phyloP scores from a whole-genome alignment of 1,140 invertebrate species.

The Elymnias hypermnestra region DNA sequence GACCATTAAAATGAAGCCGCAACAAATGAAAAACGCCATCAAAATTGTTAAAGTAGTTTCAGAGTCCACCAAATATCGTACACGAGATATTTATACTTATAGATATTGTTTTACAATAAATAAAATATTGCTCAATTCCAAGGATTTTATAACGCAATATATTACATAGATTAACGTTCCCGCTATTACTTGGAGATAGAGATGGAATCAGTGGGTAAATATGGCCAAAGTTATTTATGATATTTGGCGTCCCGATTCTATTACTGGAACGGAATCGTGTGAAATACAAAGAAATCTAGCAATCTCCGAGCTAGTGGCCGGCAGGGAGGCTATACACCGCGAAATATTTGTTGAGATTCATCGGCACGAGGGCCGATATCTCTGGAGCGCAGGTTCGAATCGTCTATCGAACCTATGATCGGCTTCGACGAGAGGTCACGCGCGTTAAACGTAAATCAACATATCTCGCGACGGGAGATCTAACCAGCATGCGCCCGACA shows the following conservation, averaged over 20 bases:
- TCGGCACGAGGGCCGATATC: conserved; percentile 68
- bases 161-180: conserved; percentile 6
- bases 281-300: conserved; percentile 64
- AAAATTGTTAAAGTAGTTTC: too few species aligned
- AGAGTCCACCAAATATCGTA: too few species aligned
- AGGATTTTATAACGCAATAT: background rate
- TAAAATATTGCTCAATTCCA: too few species aligned
- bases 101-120: too few species aligned
- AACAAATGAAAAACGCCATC: too few species aligned
- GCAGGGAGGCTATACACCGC: conserved; percentile 50
- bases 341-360: conserved; percentile 70
- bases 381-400: conserved; percentile 58
- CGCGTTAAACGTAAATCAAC: conserved; percentile 74
- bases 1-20: too few species aligned
- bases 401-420: conserved; percentile 73
- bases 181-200: conserved; percentile 4
- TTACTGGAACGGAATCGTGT: conserved; percentile 56
- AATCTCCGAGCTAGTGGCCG: conserved; percentile 51
- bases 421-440: conserved; percentile 65
- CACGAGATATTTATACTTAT: too few species aligned
- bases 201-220: conserved; percentile 8
- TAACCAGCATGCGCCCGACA: conserved; percentile 55
- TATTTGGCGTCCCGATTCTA: conserved; percentile 36
- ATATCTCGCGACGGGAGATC: conserved; percentile 73
- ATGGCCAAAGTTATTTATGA: conserved; percentile 33